Percentiles rank a stretch among this genome's conserved stretches.
phyloP scores from a whole-genome alignment of 2,888 invertebrate species.

The Himalopsyche kuldschensis region DNA sequence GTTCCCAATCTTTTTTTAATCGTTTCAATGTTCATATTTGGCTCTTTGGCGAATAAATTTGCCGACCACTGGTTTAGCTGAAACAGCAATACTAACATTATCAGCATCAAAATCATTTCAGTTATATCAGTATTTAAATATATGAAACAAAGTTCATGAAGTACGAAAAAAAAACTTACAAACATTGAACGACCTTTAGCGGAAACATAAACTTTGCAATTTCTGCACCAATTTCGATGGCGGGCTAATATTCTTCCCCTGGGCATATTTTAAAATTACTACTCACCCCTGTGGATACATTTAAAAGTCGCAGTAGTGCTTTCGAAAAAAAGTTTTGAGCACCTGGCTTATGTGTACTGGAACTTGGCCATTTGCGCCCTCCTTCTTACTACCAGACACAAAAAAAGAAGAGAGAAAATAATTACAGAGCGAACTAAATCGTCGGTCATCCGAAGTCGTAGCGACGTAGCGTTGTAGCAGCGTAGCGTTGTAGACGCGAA shows the following conservation, averaged over 20 bases:
- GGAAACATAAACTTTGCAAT: neutral
- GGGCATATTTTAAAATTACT: neutral
- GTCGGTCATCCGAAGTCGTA: slow-evolving; percentile 12
- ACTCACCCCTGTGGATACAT: neutral
- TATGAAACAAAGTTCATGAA: no score
- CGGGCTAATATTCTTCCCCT: neutral
- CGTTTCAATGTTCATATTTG: no score
- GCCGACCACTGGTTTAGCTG: no score
- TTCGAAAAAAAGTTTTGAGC: neutral
- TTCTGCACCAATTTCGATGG: neutral
- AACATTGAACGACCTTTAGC: neutral
- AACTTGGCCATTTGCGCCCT: neutral
- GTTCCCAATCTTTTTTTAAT: no score
- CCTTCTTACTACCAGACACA: neutral
- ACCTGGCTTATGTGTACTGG: neutral
- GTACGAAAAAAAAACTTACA: neutral
- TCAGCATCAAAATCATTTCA: no score
- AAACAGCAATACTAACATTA: no score
- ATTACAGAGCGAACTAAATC: slow-evolving; percentile 18
- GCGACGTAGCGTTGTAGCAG: neutral
- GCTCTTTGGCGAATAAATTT: no score
- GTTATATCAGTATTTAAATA: no score
- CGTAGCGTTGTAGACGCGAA: neutral
- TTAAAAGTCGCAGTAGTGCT: neutral
- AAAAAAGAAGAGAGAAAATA: slow-evolving; percentile 7